A percentile compares a stretch with the other conserved stretches of the same genome.
Evolutionary conservation across 1,140 invertebrate species (phyloP).

Genomic region (Pseudoatta argentina): DNA sequence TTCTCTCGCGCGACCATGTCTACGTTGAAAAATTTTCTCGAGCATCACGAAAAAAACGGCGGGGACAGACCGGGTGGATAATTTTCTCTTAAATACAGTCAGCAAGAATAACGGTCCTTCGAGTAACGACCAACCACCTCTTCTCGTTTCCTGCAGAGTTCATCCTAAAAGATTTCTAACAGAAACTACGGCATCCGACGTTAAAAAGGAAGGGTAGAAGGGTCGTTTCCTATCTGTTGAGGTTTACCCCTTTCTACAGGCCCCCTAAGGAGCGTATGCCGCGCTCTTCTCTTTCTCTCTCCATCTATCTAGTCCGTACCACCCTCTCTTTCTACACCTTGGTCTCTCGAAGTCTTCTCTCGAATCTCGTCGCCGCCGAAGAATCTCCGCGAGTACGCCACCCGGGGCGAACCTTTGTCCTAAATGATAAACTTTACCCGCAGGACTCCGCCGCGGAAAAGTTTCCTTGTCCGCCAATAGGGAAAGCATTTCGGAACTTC

Average conservation of each 20-base stretch:
- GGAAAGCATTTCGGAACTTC: slow-evolving; percentile 79
- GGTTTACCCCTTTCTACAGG: slow-evolving; percentile 18
- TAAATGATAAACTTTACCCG: slow-evolving; percentile 83
- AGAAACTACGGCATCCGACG: slow-evolving; percentile 49
- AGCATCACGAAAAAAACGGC: slow-evolving; percentile 59
- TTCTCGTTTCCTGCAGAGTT: slow-evolving; percentile 22
- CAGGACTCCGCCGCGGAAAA: slow-evolving; percentile 75
- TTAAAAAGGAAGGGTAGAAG: slow-evolving; percentile 63
- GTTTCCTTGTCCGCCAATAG: slow-evolving; percentile 79
- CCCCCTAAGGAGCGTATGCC: slow-evolving; percentile 20
- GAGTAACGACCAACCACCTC: slow-evolving; percentile 69
- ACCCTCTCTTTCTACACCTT: not conserved
- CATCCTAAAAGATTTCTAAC: slow-evolving; percentile 61
- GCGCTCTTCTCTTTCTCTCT: not conserved
- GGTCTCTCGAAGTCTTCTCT: slow-evolving; percentile 30
- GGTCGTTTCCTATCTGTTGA: slow-evolving; percentile 60
- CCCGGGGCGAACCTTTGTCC: slow-evolving; percentile 77
- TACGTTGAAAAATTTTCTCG: slow-evolving; percentile 65
- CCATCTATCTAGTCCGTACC: not conserved
- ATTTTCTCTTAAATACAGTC: slow-evolving; percentile 78
- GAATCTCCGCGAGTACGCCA: slow-evolving; percentile 57
- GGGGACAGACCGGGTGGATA: slow-evolving; percentile 64
- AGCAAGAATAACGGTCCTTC: slow-evolving; percentile 69
- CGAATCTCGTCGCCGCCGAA: slow-evolving; percentile 35
- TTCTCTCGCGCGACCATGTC: slow-evolving; percentile 29